Evolutionary conservation across 2,888 invertebrate species (phyloP), one percentile per base, ranked within the genome.

Genomic region (Hofmannophila pseudospretella): DNA sequence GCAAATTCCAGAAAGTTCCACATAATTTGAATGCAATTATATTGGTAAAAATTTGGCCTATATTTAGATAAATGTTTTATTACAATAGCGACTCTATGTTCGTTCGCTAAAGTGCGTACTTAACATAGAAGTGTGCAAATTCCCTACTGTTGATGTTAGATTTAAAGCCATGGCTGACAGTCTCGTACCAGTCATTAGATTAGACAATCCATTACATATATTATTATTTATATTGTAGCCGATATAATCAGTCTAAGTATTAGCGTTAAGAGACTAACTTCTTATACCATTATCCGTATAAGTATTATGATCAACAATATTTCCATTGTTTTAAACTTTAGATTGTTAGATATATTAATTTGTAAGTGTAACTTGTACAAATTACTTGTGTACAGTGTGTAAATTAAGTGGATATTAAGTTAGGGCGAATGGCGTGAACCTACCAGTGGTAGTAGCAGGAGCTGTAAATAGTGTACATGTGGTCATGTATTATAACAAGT

Each of bases 261-360:
- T 75, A 76, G 70, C 33, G 2, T 42, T 82, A 82, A 80, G 77
- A 76, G 71, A 78, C 78, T 78, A 70, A 76, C 70, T 54, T 76
- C 82, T 81, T 80, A 79, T 79, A 84, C 79, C 77, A 75, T 73
- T 81, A 76, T 68, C 72, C 56, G 74, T 80, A 76, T 84, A 82
- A 84, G 82, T 81, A 82, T 79, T 81, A 81, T 71, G 77, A 81
- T 80, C 77, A 78, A 79, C 66, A 76, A 74, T 80, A 81, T 85
- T 84, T 82, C 82, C 82, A 82, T 80, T 78, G 79, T 78, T 77
- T 76, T 68, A 63, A 77, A 72, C 60, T 50, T 44, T 76, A 75
- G 69, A 64, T 67, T 63, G 56, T 71, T 79, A 79, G 78, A 54
- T 16, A 16, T 43, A 54, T 53, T 58, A 68, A 68, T 54, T 52